Evolutionary conservation across 1,140 invertebrate species (phyloP).

Genomic region (Caenorhabditis tropicalis): DNA sequence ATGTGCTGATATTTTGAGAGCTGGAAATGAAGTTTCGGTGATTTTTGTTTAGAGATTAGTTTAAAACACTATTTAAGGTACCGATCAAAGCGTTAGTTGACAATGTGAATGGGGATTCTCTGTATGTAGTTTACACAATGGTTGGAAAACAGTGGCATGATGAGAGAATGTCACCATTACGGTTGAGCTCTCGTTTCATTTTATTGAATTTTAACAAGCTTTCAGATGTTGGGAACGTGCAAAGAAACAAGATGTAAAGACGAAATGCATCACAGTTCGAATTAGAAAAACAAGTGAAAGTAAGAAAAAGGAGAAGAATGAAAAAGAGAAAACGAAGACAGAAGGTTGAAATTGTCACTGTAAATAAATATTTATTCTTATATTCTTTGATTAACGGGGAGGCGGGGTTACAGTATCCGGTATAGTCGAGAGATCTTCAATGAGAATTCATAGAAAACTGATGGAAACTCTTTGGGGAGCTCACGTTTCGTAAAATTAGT

Average conservation of each 20-base stretch:
- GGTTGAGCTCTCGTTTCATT: not conserved
- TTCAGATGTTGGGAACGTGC: conserved; percentile 10
- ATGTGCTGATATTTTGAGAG: not conserved
- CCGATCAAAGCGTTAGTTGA: not conserved
- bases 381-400: no score
- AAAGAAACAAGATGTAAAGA: conserved; percentile 2
- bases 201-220: no score
- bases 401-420: no score
- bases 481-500: no score
- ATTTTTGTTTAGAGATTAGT: not conserved
- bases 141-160: conserved; percentile 5
- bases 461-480: no score
- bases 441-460: no score
- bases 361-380: not conserved
- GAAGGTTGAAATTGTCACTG: not conserved
- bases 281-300: not conserved
- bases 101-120: not conserved
- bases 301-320: not conserved
- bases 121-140: not conserved
- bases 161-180: not conserved
- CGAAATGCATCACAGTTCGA: not conserved
- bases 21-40: not conserved
- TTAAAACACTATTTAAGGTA: not conserved
- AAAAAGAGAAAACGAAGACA: not conserved
- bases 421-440: no score